Base-by-base conservation (phyloP, 2,797 vertebrate genomes). In the Tenualosa thibaudeaui region DNA sequence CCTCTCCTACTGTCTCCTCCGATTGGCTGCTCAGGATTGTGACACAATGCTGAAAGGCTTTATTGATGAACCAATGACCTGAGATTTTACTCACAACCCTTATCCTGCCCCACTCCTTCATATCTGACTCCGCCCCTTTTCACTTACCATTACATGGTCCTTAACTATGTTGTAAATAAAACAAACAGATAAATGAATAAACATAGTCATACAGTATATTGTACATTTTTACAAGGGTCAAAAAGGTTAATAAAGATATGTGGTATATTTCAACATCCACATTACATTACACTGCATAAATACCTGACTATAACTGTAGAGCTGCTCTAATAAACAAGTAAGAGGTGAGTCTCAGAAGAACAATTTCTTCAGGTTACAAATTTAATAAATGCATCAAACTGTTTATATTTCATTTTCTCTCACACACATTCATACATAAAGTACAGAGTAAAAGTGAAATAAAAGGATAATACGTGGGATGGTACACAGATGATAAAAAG, bases 151-250 rank as follows among this genome's bases (percentile, higher is more conserved):
- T 31, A 87, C 81, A 84, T 83, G 68, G 78, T 87, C 81, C 84
- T 53, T 81, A 82, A 68, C 82, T 78, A 60, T 86, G 40, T 51
- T 87, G 88, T 88, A 87, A 82, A 89, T 88, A 88, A 78, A 88
- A 53, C 4, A 86, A 54, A 40, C 17, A 71, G 68, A 71, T 71
- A 40, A 78, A 78, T 46, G 40, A 46, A 78, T 75, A 75, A 46
- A 78, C 40, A 78, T 19, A 17, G 17, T 51, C 50, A 51, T 51
- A 9, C 8, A 78, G 15, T 43, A 43, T 46, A 46, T 78, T 46
- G 71, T 78, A 78, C 71, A 78, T 8, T 51, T 68, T 71, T 12
- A 56, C 54, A 43, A 22, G 37, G 12, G 31, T 40, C 68, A 75
- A 7, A 2, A 65, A 13, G 10, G 31, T 75, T 75, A 2, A 6